A percentile compares a stretch with the other conserved stretches of the same genome.
phyloP scores from a whole-genome alignment of 2,797 vertebrate species.

The Coregonus suidteri region DNA sequence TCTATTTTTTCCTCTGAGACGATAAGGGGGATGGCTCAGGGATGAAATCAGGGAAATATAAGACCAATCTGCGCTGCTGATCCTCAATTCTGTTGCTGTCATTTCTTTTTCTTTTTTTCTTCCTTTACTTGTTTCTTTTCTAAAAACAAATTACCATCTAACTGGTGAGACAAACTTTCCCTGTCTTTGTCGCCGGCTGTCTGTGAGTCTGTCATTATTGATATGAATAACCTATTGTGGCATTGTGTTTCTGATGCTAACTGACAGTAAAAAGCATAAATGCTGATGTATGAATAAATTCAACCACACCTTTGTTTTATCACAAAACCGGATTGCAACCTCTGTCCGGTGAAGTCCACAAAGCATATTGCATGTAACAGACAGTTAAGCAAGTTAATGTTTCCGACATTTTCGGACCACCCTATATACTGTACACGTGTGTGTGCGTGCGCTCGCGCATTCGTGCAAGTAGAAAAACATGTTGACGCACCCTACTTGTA shows the following conservation, averaged over 20 bases:
- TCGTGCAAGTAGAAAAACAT: too few relatives aligned
- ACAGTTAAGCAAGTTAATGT: too few relatives aligned
- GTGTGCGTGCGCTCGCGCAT: too few relatives aligned
- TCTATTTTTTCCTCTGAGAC: slow-evolving; percentile 37
- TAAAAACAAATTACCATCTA: slow-evolving; percentile 55
- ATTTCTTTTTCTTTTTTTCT: slow-evolving; percentile 47
- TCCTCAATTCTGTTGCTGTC: slow-evolving; percentile 62
- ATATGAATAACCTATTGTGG: slow-evolving; percentile 58
- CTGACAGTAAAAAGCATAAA: slow-evolving; percentile 69
- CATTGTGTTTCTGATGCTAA: slow-evolving; percentile 41
- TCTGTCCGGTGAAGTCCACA: too few relatives aligned
- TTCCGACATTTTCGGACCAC: too few relatives aligned
- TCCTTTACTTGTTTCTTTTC: slow-evolving; percentile 3
- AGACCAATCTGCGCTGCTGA: slow-evolving; percentile 62
- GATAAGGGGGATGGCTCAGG: slow-evolving; percentile 38
- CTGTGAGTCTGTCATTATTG: slow-evolving; percentile 49
- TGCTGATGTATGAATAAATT: slow-evolving; percentile 12
- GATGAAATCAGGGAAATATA: slow-evolving; percentile 61
- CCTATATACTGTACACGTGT: too few relatives aligned
- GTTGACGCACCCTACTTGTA: too few relatives aligned
- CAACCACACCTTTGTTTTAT: too few relatives aligned
- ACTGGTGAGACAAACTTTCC: slow-evolving; percentile 42
- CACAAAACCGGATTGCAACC: too few relatives aligned
- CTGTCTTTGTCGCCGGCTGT: slow-evolving; percentile 47
- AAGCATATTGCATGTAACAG: too few relatives aligned